A percentile compares a stretch with the other conserved stretches of the same genome.
These are phyloP conservation scores for Paradoxurus hermaphroditus DNA, from an alignment of 2,113 vertebrate species.

Conservation along the genomic window DNA sequence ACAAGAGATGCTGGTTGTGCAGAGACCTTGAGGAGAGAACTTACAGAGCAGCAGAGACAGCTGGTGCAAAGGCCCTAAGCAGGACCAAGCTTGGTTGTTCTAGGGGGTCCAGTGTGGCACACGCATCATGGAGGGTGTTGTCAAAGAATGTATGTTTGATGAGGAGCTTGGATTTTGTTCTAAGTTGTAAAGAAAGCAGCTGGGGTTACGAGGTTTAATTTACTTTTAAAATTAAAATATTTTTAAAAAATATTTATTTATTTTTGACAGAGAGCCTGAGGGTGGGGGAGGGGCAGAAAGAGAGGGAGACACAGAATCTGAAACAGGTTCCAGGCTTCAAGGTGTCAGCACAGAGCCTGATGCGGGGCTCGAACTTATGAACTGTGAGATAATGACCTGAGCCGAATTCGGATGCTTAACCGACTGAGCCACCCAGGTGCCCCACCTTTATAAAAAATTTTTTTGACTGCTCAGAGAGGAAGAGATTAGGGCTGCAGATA, in stretches of 20 bases:
- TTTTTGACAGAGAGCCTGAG: too few species aligned
- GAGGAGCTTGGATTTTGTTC: neutral
- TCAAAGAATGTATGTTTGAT: neutral
- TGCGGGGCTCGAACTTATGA: too few species aligned
- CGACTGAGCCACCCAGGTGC: too few species aligned
- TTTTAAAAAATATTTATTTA: too few species aligned
- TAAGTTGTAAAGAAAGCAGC: neutral
- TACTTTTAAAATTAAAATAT: neutral
- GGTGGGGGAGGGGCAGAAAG: too few species aligned
- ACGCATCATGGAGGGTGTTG: neutral
- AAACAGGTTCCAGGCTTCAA: too few species aligned
- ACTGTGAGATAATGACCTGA: too few species aligned
- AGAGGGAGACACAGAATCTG: too few species aligned
- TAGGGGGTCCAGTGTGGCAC: rapidly evolving
- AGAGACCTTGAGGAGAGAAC: neutral
- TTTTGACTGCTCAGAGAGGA: neutral
- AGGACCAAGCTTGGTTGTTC: neutral
- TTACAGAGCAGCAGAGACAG: neutral
- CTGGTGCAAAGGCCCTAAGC: rapidly evolving
- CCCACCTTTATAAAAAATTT: neutral
- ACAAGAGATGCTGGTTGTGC: neutral
- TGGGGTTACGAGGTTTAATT: neutral
- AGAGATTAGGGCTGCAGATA: neutral
- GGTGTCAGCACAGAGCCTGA: too few species aligned
- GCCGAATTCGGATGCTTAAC: too few species aligned